These are phyloP conservation scores for Cheirogaleus medius DNA, from an alignment of 2,113 vertebrate genomes.

Conservation along the genomic window DNA sequence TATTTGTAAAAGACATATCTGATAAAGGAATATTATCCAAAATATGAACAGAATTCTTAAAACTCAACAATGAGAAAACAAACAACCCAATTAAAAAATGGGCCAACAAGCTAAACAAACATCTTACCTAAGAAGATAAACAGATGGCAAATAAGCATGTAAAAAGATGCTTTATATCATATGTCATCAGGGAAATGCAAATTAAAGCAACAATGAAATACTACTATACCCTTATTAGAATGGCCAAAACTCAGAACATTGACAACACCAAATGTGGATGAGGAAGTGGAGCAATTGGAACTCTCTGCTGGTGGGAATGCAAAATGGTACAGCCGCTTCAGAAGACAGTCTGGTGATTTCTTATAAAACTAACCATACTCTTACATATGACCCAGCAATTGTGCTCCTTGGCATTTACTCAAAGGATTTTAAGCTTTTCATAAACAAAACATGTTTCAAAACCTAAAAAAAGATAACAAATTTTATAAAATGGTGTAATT, in stretches of 20 bases:
- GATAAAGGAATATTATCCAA: not conserved
- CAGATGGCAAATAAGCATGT: not conserved
- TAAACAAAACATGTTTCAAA: not conserved
- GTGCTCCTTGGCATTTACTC: not conserved
- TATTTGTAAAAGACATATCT: not conserved
- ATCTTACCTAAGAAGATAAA: not conserved
- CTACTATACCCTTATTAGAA: not conserved
- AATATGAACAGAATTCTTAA: not conserved
- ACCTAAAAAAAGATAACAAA: not conserved
- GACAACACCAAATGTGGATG: not conserved
- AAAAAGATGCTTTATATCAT: not conserved
- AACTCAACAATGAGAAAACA: not conserved
- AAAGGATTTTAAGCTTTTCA: not conserved
- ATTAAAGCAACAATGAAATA: not conserved
- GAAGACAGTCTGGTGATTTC: too few relatives aligned
- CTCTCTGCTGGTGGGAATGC: not conserved
- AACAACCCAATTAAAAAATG: not conserved
- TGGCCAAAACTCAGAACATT: not conserved
- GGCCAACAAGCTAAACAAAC: not conserved
- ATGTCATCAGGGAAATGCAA: not conserved
- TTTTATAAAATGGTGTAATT: not conserved
- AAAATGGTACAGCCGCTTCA: not conserved
- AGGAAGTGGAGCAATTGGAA: not conserved
- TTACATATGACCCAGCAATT: not conserved
- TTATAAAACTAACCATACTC: not conserved